phyloP scores from a whole-genome alignment of 2,113 vertebrate species.

The Hucho hucho region DNA sequence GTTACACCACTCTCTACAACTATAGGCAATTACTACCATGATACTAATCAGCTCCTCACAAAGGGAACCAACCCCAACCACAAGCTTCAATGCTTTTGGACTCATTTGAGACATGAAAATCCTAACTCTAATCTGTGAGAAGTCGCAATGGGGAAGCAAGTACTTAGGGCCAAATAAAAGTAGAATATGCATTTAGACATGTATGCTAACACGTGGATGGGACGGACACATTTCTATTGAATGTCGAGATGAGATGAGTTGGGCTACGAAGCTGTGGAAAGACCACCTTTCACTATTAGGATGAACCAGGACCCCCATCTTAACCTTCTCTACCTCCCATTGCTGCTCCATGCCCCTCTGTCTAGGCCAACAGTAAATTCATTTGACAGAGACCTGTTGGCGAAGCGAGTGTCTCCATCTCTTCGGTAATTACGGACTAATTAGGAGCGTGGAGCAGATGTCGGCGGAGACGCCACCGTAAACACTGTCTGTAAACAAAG shows the following conservation, averaged over 20 bases:
- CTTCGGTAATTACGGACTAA: constrained; percentile 93
- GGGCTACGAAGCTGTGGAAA: background rate
- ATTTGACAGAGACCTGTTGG: constrained; percentile 80
- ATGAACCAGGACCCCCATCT: background rate
- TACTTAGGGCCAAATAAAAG: background rate
- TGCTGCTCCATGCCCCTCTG: background rate
- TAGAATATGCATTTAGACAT: background rate
- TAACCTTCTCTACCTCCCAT: background rate
- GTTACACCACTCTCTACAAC: constrained; percentile 40
- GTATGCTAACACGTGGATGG: background rate
- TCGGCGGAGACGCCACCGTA: constrained; percentile 85
- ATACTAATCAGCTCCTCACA: constrained; percentile 46
- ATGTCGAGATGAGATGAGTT: background rate
- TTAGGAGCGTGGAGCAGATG: constrained; percentile 95
- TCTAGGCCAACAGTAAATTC: constrained; percentile 52
- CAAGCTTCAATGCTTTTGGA: background rate
- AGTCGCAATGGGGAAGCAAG: background rate
- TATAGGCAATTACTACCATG: constrained; percentile 58
- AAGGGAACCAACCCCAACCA: background rate
- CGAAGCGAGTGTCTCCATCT: constrained; percentile 72
- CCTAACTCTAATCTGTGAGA: background rate
- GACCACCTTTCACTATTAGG: background rate
- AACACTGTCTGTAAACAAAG: constrained; percentile 96
- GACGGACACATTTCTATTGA: background rate
- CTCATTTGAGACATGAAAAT: too few relatives aligned